Evolutionary conservation across 1,140 invertebrate species (phyloP), one percentile per base, ranked within the genome.

Genomic region (Cotesia chilonis): DNA sequence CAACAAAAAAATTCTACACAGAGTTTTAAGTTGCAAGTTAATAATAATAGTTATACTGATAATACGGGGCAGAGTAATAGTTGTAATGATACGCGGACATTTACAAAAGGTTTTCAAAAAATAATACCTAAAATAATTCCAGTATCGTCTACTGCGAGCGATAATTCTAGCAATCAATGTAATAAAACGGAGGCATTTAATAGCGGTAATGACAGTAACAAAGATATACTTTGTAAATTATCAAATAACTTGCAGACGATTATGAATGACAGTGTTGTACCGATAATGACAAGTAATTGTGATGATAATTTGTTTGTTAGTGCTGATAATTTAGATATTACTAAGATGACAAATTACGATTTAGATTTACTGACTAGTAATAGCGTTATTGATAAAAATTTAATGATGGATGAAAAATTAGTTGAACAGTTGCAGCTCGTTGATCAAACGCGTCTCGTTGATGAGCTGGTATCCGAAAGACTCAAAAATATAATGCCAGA

Each of bases 371-470:
- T 85, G 4, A 81, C 81, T 64, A 82, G 77, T n/a, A 83, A 80
- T 54, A 78, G 80, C 0, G 83, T 81, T 0, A 85, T 86, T 20
- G 84, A 84, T 67, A 85, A 85, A 57, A 84, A 84, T 68, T 77
- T 85, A 52, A 78, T 85, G 71, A 85, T 86, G 9, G 84, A 86
- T 60, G 84, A 85, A 28, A 86, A 86, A 71, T 76, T 86, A 36
- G 84, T 82, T 1, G 84, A 86, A 37, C 83, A 85, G 3, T 68
- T 85, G 35, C 81, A 85, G 71, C 70, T 85, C 4, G 82, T 82
- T 0, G 83, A 85, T 60, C 84, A 84, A 70, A 77, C 83, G 1
- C 81, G 82, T 72, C 79, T 85, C 41, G 83, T 85, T 3, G 84
- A 85, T 70, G 83, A 85, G 60, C 38, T 86, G 14, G 84, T 85